These are phyloP conservation scores for Carlito syrichta DNA, from an alignment of 2,113 vertebrate genomes.

Conservation along the genomic window DNA sequence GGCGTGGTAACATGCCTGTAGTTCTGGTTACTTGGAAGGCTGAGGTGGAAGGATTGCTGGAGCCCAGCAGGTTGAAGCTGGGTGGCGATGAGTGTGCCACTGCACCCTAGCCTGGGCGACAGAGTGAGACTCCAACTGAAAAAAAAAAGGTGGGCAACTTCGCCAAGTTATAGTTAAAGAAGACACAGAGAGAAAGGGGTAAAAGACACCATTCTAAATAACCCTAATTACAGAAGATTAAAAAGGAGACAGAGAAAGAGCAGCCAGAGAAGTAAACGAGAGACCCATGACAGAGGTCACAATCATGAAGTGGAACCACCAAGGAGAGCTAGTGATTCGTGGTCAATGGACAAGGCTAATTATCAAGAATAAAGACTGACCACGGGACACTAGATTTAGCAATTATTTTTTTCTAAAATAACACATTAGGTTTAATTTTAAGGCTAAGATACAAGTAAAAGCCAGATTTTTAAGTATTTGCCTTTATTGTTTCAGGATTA, in stretches of 20 bases:
- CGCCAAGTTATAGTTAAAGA: background rate
- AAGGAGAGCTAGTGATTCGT: background rate
- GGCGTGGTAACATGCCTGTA: no score
- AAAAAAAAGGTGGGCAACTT: background rate
- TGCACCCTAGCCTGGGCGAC: no score
- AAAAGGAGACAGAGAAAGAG: background rate
- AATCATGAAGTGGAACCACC: background rate
- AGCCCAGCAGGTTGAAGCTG: no score
- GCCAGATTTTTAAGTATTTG: background rate
- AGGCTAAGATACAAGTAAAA: background rate
- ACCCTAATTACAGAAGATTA: background rate
- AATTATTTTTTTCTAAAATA: background rate
- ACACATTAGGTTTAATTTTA: constrained; percentile 6
- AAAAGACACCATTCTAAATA: background rate
- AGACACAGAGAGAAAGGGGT: background rate
- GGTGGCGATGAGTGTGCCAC: no score
- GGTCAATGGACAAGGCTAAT: background rate
- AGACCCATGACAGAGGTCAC: background rate
- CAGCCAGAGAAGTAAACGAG: background rate
- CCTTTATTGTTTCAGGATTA: background rate
- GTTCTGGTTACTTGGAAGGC: no score
- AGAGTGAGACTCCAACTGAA: no score
- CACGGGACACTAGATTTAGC: background rate
- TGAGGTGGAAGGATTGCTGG: no score
- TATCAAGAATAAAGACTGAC: background rate